These are phyloP conservation scores for Tetrax tetrax DNA, from an alignment of 2,113 vertebrate species.

Conservation along the genomic window DNA sequence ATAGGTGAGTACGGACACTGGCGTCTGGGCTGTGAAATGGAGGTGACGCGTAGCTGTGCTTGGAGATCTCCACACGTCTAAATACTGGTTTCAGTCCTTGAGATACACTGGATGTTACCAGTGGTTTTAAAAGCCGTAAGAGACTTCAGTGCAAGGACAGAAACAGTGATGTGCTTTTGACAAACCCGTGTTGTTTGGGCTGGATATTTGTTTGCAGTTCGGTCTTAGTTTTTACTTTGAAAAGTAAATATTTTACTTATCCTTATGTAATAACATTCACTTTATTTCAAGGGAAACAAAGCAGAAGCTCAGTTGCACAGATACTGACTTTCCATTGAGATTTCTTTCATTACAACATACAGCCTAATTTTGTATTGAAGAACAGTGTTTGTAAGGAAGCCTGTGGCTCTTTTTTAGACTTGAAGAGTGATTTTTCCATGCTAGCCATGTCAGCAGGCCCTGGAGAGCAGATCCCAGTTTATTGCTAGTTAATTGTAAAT, in stretches of 20 bases:
- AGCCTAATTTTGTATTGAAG: neutral
- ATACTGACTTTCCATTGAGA: neutral
- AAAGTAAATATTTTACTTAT: neutral
- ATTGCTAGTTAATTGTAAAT: neutral
- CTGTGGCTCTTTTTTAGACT: neutral
- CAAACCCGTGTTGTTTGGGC: accelerated
- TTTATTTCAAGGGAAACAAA: neutral
- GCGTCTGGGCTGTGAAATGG: accelerated
- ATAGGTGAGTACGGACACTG: accelerated
- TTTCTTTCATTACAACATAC: neutral
- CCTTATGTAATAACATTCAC: neutral
- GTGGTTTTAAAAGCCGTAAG: neutral
- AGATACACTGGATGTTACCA: accelerated
- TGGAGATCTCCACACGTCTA: neutral
- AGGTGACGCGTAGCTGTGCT: neutral
- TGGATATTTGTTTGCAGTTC: neutral
- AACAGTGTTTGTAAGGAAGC: neutral
- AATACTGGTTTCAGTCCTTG: neutral
- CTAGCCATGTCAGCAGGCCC: neutral
- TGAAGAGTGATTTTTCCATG: neutral
- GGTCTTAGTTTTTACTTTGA: neutral
- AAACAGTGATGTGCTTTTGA: neutral
- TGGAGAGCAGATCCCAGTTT: neutral
- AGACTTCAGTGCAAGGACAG: neutral
- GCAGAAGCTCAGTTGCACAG: neutral